Conservation (phyloP, 2,797 vertebrate genomes). For the Eulemur albifrons region DNA sequence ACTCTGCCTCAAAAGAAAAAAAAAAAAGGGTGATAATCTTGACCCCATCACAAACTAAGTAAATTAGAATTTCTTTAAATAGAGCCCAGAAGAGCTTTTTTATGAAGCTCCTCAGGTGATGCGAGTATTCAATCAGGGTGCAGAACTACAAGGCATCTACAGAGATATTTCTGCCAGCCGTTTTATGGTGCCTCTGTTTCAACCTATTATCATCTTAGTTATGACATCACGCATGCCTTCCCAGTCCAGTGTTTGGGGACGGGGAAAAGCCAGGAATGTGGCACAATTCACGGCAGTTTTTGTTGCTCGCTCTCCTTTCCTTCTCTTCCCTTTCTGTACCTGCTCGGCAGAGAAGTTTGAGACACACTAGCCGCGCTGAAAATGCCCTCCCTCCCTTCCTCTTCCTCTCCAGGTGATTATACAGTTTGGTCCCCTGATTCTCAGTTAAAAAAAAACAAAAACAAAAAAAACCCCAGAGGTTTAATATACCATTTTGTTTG, state of each 20-base stretch:
- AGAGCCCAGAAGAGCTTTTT: not conserved
- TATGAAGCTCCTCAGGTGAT: not conserved
- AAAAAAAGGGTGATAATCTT: not conserved
- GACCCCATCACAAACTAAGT: not conserved
- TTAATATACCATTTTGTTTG: constrained; percentile 23
- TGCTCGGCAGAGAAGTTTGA: not conserved
- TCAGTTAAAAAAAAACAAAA: not conserved
- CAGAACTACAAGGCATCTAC: not conserved
- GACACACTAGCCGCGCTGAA: not conserved
- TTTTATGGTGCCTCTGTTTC: not conserved
- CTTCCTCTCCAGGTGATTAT: not conserved
- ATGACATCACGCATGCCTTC: not conserved
- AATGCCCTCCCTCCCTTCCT: no score
- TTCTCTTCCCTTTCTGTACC: not conserved
- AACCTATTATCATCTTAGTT: not conserved
- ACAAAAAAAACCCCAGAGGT: not conserved
- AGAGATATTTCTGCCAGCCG: not conserved
- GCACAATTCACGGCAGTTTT: not conserved
- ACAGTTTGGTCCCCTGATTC: not conserved
- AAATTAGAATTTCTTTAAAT: not conserved
- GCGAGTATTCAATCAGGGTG: not conserved
- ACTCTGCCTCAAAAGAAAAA: no score
- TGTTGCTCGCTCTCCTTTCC: no score
- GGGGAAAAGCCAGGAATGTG: not conserved
- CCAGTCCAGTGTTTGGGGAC: not conserved